These are phyloP conservation scores for Paratrypauchen microcephalus DNA, from an alignment of 2,797 vertebrate genomes.

Conservation along the genomic window DNA sequence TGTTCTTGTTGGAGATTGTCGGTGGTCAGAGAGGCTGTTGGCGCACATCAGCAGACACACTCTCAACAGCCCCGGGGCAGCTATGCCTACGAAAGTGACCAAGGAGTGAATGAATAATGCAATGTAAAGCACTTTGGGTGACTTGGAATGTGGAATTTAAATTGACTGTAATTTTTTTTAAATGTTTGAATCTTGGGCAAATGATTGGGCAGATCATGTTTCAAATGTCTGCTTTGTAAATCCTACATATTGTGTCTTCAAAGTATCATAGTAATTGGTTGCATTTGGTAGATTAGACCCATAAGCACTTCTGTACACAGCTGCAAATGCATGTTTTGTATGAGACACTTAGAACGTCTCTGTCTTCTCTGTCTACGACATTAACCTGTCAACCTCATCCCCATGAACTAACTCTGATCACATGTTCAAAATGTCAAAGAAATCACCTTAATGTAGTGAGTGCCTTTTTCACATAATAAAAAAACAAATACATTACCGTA, in stretches of 20 bases:
- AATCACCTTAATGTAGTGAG: constrained; percentile 74
- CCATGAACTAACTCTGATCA: constrained; percentile 32
- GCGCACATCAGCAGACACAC: too few species aligned
- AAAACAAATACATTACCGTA: constrained; percentile 34
- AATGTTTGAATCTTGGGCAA: background rate
- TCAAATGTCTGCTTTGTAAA: too few species aligned
- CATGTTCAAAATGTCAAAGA: constrained; percentile 55
- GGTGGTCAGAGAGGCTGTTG: too few species aligned
- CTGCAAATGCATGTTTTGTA: constrained; percentile 32
- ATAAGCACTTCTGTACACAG: constrained; percentile 1
- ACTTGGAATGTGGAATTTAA: too few species aligned
- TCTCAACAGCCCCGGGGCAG: background rate
- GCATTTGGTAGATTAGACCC: constrained; percentile 10
- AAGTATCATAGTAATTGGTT: background rate
- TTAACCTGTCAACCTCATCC: constrained; percentile 31
- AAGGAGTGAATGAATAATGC: background rate
- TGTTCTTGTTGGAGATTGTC: too few species aligned
- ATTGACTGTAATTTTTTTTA: background rate
- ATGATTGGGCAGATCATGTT: too few species aligned
- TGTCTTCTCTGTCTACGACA: constrained; percentile 16
- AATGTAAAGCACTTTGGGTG: background rate
- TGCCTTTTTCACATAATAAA: constrained; percentile 79
- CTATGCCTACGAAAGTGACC: background rate
- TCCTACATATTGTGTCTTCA: constrained; percentile 1
- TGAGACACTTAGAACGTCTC: constrained; percentile 29